A percentile compares a stretch with the other conserved stretches of the same genome.
Evolutionary conservation across 1,140 invertebrate genomes (phyloP).

Genomic region (Lepidurus apus): DNA sequence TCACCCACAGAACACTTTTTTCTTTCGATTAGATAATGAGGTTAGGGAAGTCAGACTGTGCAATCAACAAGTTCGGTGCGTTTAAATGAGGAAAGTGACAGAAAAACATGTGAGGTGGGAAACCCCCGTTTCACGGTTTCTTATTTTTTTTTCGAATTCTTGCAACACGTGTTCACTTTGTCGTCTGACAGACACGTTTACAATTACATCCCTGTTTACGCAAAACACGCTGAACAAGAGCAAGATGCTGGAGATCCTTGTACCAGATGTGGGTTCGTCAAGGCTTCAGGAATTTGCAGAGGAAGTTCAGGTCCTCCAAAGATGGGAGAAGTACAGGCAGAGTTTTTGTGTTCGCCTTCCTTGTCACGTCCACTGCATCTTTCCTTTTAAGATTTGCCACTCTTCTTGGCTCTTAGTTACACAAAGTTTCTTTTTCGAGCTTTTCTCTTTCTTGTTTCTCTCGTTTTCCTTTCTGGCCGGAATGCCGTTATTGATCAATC

Average conservation of each 20-base stretch:
- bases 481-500: slow-evolving; percentile 19
- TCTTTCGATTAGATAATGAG: not conserved
- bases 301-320: not conserved
- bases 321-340: not conserved
- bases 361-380: slow-evolving; percentile 1
- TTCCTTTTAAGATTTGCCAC: not conserved
- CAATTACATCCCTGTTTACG: not conserved
- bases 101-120: not conserved
- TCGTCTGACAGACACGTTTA: not conserved
- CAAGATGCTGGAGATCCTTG: not conserved
- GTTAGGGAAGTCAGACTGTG: not conserved
- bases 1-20: not conserved
- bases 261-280: not conserved
- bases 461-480: not conserved
- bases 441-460: not conserved
- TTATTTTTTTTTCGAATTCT: not conserved
- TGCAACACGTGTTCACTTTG: not conserved
- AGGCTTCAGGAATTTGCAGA: not conserved
- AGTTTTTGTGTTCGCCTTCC: not conserved
- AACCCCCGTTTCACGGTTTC: not conserved
- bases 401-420: not conserved
- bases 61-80: not conserved
- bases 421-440: not conserved
- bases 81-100: not conserved
- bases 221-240: not conserved